Evolutionary conservation across 2,888 invertebrate species (phyloP).

Genomic region (Tenthredo scrophulariae): DNA sequence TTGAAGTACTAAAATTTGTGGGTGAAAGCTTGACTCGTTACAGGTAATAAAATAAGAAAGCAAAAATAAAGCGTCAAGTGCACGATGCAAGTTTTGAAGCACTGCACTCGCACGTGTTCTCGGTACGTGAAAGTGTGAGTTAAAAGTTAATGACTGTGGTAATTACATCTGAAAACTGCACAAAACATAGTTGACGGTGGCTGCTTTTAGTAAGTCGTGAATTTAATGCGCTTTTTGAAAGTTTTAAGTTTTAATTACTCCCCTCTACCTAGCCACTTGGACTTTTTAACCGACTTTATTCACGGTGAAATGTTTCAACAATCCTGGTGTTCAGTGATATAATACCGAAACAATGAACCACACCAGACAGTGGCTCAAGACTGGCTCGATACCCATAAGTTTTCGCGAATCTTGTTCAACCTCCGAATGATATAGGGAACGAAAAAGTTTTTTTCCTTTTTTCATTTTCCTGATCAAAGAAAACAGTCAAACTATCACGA

Average conservation of each 20-base stretch:
- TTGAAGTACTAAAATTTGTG: conserved; percentile 16
- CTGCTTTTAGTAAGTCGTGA: conserved; percentile 19
- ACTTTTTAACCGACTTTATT: background rate
- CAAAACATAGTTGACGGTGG: conserved; percentile 26
- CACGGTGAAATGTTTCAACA: background rate
- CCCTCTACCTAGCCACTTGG: background rate
- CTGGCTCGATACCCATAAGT: background rate
- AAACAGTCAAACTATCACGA: background rate
- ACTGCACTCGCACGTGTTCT: conserved; percentile 16
- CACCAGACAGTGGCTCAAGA: background rate
- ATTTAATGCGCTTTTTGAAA: conserved; percentile 26
- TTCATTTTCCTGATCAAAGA: background rate
- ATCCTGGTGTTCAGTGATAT: conserved; percentile 22
- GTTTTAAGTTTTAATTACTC: conserved; percentile 36
- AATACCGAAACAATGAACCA: conserved; percentile 28
- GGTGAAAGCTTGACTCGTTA: conserved; percentile 17
- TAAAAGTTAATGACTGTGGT: conserved; percentile 40
- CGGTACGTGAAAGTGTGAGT: conserved; percentile 43
- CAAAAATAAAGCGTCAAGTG: conserved; percentile 12
- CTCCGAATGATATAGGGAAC: background rate
- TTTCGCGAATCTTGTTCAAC: background rate
- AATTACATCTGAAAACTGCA: conserved; percentile 39
- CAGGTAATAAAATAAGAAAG: background rate
- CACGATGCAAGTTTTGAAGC: conserved; percentile 30
- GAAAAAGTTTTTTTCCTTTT: background rate